Percentiles rank a stretch among this genome's conserved stretches.
phyloP scores from a whole-genome alignment of 2,113 vertebrate species.

The Vombatus ursinus region DNA sequence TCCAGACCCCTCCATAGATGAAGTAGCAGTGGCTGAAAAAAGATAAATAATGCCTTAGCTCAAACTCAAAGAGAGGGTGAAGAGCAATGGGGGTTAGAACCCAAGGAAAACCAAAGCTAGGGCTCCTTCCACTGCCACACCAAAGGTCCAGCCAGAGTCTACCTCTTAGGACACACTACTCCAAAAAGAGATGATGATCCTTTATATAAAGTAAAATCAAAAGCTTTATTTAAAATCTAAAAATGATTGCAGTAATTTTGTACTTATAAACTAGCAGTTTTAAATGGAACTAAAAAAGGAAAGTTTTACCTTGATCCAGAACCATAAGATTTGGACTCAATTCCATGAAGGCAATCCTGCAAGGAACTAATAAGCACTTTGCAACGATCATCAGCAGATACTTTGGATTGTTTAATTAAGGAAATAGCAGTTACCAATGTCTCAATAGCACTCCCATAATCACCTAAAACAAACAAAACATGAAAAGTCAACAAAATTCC shows the following conservation, averaged over 20 bases:
- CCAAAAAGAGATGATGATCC: not conserved
- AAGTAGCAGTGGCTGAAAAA: not conserved
- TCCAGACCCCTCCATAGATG: not conserved
- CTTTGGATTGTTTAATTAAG: conserved; percentile 99
- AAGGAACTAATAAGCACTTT: conserved; percentile 99
- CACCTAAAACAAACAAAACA: conserved; percentile 83
- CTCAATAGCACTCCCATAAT: conserved; percentile 99
- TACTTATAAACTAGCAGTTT: conserved; percentile 49
- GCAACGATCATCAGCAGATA: conserved; percentile 98
- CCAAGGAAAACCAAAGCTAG: not conserved
- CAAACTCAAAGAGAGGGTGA: not conserved
- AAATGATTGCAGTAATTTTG: conserved; percentile 9
- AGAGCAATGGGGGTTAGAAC: not conserved
- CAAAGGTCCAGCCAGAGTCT: not conserved
- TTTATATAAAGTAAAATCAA: conserved; percentile 39
- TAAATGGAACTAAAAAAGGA: conserved; percentile 78
- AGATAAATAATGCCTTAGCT: not conserved
- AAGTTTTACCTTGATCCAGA: conserved; percentile 94
- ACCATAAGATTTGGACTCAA: conserved; percentile 99
- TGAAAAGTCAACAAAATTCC: conserved; percentile 43
- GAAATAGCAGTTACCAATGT: conserved; percentile 99
- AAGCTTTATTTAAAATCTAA: conserved; percentile 43
- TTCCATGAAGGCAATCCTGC: conserved; percentile 98
- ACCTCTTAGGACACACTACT: not conserved
- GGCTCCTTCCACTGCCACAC: not conserved